phyloP scores from a whole-genome alignment of 1,140 invertebrate species.

The Drosophila teissieri region DNA sequence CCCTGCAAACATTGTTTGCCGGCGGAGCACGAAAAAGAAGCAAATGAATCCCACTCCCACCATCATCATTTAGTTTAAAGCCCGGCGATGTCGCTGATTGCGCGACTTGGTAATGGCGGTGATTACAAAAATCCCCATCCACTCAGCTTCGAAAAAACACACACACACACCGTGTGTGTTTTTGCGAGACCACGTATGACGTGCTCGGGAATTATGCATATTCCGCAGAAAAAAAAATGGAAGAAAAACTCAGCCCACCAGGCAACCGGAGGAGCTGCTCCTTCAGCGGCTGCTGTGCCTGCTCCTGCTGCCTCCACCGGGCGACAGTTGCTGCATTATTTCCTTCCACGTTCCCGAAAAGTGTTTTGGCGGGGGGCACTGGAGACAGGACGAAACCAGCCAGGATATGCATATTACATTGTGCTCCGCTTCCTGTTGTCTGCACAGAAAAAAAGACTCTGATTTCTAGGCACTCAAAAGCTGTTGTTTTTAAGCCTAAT shows the following conservation, averaged over 20 bases:
- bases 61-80: conserved; percentile 63
- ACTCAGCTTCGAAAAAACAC: neutral
- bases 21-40: conserved; percentile 17
- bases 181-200: conserved; percentile 60
- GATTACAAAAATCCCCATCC: conserved; percentile 69
- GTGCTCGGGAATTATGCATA: conserved; percentile 79
- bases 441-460: neutral
- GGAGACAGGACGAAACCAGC: conserved; percentile 24
- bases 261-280: conserved; percentile 30
- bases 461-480: too few relatives aligned
- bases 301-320: conserved; percentile 5
- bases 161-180: neutral
- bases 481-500: too few relatives aligned
- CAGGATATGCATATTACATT: conserved; percentile 80
- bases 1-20: conserved; percentile 29
- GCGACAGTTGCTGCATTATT: conserved; percentile 78
- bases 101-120: conserved; percentile 77
- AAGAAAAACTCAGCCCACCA: conserved; percentile 14
- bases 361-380: conserved; percentile 53
- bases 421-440: conserved; percentile 53
- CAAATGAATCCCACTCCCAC: conserved; percentile 31
- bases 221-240: conserved; percentile 63
- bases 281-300: conserved; percentile 21
- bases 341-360: conserved; percentile 70
- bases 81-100: conserved; percentile 70